Evolutionary conservation across 2,797 vertebrate genomes (phyloP).

Genomic region (Cyclopterus lumpus): DNA sequence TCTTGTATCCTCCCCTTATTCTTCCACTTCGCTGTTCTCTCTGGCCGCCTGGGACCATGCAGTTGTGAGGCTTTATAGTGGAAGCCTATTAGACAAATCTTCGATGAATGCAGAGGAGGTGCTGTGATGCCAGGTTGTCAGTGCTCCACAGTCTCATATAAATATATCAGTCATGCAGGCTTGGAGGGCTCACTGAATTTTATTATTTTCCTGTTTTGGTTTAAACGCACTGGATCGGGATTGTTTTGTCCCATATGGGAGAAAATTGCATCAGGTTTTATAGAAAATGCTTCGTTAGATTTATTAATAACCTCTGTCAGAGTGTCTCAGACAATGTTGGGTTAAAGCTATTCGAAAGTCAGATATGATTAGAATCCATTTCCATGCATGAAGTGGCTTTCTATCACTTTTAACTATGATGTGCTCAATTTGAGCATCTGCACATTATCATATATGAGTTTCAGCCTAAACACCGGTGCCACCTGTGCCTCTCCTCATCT

Average conservation of each 20-base stretch:
- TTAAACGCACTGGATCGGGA: slow-evolving; percentile 40
- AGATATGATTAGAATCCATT: slow-evolving; percentile 70
- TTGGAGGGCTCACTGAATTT: slow-evolving; percentile 74
- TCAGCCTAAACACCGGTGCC: slow-evolving; percentile 74
- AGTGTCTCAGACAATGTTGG: slow-evolving; percentile 61
- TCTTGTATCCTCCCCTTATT: slow-evolving; percentile 70
- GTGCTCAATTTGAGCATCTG: slow-evolving; percentile 57
- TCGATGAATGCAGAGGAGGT: slow-evolving; percentile 77
- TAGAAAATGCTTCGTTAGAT: slow-evolving; percentile 77
- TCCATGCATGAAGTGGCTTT: slow-evolving; percentile 52
- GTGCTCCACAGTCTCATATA: slow-evolving; percentile 78
- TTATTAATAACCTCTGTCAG: slow-evolving; percentile 82
- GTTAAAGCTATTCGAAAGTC: slow-evolving; percentile 65
- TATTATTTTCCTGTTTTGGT: slow-evolving; percentile 74
- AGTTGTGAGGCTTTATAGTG: slow-evolving; percentile 70
- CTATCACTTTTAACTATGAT: slow-evolving; percentile 58
- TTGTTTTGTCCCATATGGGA: slow-evolving; percentile 61
- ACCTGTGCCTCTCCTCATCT: slow-evolving; percentile 74
- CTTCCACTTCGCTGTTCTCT: slow-evolving; percentile 65
- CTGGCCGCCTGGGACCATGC: slow-evolving; percentile 65
- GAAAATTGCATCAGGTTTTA: slow-evolving; percentile 79
- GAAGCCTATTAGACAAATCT: slow-evolving; percentile 87
- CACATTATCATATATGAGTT: slow-evolving; percentile 70
- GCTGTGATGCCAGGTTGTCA: slow-evolving; percentile 81
- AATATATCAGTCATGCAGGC: slow-evolving; percentile 87